Base-by-base conservation (phyloP, 1,140 invertebrate genomes). In the Drosophila sproati region DNA sequence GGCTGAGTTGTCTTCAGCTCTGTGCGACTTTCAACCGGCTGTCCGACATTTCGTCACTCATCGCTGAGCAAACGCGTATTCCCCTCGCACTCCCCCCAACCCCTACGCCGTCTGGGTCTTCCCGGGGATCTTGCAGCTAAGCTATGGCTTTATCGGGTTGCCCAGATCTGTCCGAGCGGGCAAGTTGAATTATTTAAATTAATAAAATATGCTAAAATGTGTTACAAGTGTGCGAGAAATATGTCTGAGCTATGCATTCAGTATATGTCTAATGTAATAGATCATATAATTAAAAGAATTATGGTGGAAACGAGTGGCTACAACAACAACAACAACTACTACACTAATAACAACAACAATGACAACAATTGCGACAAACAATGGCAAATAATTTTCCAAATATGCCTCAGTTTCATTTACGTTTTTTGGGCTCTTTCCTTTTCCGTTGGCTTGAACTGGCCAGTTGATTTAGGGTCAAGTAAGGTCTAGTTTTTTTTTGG, bases 171-270 rank as follows among this genome's bases (percentile, higher is more conserved):
- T 29, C 34, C 48, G 62, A 78, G 73, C 73, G 69, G 61, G 41
- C 79, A 71, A 83, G 60, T 77, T 89, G 85, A 88, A 76, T 79
- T 90, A 89, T 89, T 89, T 89, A 89, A 89, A 89, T 89, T 89
- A 85, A 89, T 89, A 89, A 89, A 89, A 89, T 89, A 89, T 89
- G 85, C 86, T 89, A 89, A 89, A 89, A 86, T 85, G 86, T 90
- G 86, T 90, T 89, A 89, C 85, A 89, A 89, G 85, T 88, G 85
- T 89, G 83, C 80, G 80, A 80, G 80, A 88, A 74, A 82, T 82
- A 80, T 80, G 64, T 54, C 28, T 67, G 5, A 43, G 55, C 12
- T 54, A 39, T 73, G 48, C 37, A 56, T 59, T 35, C 57, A 70
- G 61, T 75, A 31, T 32, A 31, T 37, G 39, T 68, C 70, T 37